A percentile compares a stretch with the other conserved stretches of the same genome.
Evolutionary conservation across 2,888 invertebrate species (phyloP).

Genomic region (Perdita meconis): DNA sequence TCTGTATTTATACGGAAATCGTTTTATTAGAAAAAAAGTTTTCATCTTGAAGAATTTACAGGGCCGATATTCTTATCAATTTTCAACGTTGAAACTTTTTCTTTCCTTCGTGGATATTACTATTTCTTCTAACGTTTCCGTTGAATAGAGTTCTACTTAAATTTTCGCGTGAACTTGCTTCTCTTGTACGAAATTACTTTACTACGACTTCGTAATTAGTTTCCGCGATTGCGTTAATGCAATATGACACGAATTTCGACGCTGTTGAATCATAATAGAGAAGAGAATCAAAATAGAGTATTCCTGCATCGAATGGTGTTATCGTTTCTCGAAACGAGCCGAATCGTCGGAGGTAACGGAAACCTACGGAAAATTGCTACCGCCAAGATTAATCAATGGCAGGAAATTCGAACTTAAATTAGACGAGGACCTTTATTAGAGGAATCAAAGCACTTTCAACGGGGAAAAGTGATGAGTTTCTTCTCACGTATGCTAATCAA

Average conservation of each 20-base stretch:
- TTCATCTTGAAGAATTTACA: too few relatives aligned
- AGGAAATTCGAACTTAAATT: constrained; percentile 20
- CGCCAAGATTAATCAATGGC: constrained; percentile 27
- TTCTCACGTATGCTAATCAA: constrained; percentile 49
- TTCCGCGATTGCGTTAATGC: constrained; percentile 11
- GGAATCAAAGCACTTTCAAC: constrained; percentile 16
- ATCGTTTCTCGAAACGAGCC: background rate
- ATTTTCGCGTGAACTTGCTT: background rate
- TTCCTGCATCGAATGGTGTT: background rate
- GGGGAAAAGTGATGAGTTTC: constrained; percentile 47
- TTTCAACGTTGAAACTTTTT: background rate
- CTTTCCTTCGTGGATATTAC: constrained; percentile 7
- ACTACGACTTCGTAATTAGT: constrained; percentile 15
- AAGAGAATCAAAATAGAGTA: background rate
- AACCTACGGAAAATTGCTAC: background rate
- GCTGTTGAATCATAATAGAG: background rate
- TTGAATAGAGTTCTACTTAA: background rate
- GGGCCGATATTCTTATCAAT: background rate
- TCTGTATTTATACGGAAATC: too few relatives aligned
- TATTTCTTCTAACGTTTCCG: constrained; percentile 1
- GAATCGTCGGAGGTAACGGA: constrained; percentile 24
- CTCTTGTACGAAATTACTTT: constrained; percentile 1
- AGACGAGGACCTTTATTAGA: constrained; percentile 9
- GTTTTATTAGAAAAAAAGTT: too few relatives aligned
- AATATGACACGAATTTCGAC: constrained; percentile 3